A percentile compares a stretch with the other conserved stretches of the same genome.
phyloP scores from a whole-genome alignment of 2,113 vertebrate species.

The Phalacrocorax brasilianus region DNA sequence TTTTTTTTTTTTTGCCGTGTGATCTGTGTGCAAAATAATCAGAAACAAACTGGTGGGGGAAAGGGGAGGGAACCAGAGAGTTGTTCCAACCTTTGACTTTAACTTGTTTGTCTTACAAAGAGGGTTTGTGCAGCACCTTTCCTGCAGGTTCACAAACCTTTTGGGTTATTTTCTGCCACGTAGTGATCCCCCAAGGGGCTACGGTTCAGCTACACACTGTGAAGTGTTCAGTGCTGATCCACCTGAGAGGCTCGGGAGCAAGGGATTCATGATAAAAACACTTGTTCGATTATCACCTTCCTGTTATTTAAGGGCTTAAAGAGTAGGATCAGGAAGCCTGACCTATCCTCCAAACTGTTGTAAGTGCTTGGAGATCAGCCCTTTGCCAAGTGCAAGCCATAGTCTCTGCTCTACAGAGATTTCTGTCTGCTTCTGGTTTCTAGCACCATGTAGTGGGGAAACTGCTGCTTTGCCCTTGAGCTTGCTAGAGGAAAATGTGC shows the following conservation, averaged over 20 bases:
- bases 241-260: not conserved
- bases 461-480: not conserved
- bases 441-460: not conserved
- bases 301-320: not conserved
- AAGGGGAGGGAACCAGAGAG: not conserved
- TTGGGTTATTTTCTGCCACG: not conserved
- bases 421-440: not conserved
- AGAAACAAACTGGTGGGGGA: not conserved
- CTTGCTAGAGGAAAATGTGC: not conserved
- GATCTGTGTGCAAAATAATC: not conserved
- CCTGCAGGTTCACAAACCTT: not conserved
- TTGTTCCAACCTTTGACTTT: slow-evolving; percentile 3
- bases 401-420: not conserved
- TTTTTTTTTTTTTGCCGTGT: not conserved
- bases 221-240: not conserved
- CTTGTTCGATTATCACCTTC: not conserved
- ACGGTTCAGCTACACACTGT: not conserved
- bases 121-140: not conserved
- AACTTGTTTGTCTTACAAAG: not conserved
- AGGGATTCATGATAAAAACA: not conserved
- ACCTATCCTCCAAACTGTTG: not conserved
- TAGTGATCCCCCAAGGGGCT: not conserved
- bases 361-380: not conserved
- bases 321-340: not conserved
- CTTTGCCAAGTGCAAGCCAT: not conserved